Base-by-base conservation (phyloP, 1,140 invertebrate genomes). In the Lepidurus couesii region DNA sequence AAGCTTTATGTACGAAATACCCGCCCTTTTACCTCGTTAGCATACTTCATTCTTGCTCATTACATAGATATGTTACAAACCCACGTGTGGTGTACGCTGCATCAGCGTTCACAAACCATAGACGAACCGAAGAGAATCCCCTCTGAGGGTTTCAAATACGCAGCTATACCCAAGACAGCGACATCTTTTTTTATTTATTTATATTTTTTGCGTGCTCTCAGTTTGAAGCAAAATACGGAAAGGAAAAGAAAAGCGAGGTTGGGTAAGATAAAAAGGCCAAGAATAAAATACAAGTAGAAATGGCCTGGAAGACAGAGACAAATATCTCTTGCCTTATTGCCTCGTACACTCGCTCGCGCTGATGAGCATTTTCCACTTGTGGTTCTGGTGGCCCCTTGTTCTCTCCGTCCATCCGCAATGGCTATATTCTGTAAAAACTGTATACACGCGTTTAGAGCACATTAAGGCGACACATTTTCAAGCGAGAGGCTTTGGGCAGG, bases 11-110 rank as follows among this genome's bases (percentile, higher is more conserved):
- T 34, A 34, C 34, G 45, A 10, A 47, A 47, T 65, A 13, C n/a
- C 53, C 13, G 53, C 53, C 53, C 53, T 65, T 65, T 65, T 65
- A 65, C 53, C 53, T 65, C 53, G 53, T 65, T 65, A 65, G 53
- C 53, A 65, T 65, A 65, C 53, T 65, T 65, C 53, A 65, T 65
- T 65, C 53, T 65, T 65, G 53, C 13, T 65, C 53, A 65, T 65
- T 65, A 65, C 53, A 65, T 7, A 65, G 53, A 65, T 65, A 65
- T n/a, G 53, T 65, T 65, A 65, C 53, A 65, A 65, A 9, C 53
- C 53, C 13, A 16, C 53, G 53, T 65, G 16, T 21, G 21, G 53
- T 65, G 21, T 65, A 65, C 53, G 53, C 1, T 65, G 21, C 53
- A 65, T 65, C 21, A 65, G 53, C 13, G 53, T n/a, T 65, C 16